phyloP scores from a whole-genome alignment of 2,113 vertebrate genomes.

The Pseudonaja textilis region DNA sequence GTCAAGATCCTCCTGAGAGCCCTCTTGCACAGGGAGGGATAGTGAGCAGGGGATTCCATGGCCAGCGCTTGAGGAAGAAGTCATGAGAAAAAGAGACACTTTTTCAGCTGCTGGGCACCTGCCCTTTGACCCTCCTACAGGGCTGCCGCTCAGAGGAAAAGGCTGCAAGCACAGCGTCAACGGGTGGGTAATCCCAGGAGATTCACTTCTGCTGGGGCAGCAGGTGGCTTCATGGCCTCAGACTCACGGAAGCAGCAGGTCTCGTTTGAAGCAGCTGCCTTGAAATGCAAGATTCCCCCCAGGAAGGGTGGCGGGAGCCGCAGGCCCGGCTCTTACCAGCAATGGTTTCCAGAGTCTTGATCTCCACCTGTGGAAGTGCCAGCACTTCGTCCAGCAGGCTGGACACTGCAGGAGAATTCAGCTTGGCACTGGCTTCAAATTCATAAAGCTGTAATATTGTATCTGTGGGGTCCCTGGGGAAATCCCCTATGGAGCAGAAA shows the following conservation, averaged over 20 bases:
- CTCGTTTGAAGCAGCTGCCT: background rate
- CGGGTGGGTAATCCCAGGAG: background rate
- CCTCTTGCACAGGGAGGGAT: constrained; percentile 81
- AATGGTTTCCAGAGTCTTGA: constrained; percentile 83
- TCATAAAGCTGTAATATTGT: constrained; percentile 87
- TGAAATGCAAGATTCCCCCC: background rate
- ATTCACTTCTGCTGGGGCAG: background rate
- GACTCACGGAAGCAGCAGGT: background rate
- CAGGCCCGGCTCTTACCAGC: constrained; percentile 75
- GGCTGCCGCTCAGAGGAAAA: background rate
- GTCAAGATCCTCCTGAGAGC: constrained; percentile 80
- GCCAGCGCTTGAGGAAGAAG: constrained; percentile 76
- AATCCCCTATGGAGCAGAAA: constrained; percentile 68
- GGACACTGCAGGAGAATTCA: constrained; percentile 80
- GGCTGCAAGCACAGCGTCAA: background rate
- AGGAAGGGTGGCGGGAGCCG: background rate
- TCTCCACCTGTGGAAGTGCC: constrained; percentile 78
- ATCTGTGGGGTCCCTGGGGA: constrained; percentile 77
- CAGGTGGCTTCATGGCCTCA: background rate
- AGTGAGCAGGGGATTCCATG: constrained; percentile 85
- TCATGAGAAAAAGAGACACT: constrained; percentile 25
- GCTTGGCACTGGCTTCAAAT: constrained; percentile 87
- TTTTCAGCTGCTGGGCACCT: background rate
- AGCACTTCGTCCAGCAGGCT: constrained; percentile 80
- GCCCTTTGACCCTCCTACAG: too few species aligned